Base-by-base conservation (phyloP, 2,113 vertebrate species). In the Cheirogaleus medius region DNA sequence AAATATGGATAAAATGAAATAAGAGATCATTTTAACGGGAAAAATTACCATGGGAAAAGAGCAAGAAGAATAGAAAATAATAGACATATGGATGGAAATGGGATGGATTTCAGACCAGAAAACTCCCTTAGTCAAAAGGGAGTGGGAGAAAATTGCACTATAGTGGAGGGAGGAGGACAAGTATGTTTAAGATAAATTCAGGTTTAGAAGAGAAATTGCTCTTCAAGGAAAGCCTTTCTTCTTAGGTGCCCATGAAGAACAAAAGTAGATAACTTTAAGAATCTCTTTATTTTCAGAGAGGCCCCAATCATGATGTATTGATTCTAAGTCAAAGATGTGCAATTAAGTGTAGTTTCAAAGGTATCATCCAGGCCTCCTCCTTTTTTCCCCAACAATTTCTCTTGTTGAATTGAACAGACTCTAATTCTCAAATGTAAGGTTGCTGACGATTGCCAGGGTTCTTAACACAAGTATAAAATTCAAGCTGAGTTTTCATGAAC, bases 341-440 rank as follows among this genome's bases (percentile, higher is more conserved):
- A 94, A 47, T 39, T 18, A 87, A 49, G 29, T 42, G 14, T n/a
- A 29, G 20, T 37, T 64, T 49, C 20, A 69, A 92, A 88, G 74
- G 63, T 91, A 90, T 52, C 82, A 80, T 15, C 47, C 11, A 37
- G 17, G 27, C 76, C 56, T 71, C 71, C 47, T 80, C 17, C 68
- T 71, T 74, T 29, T 8, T 8, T 1, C 6, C 32, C 12, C 39
- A 47, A 25, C 4, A 64, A 69, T 54, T 58, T 89, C 54, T 97
- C 47, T 68, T 71, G n/a, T 23, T 87, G 56, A 94, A 47, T 23
- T 87, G 56, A 94, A 47, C 3, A 91, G 34, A 91, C 32, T 89
- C 69, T 91, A 77, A 91, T 83, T 73, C 32, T 95, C 87, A 93
- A 94, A 81, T 37, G 21, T 68, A 92, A 83, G 14, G 44, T 60